Evolutionary conservation across 1,140 invertebrate genomes (phyloP).

Genomic region (Trigoniulus corallinus): DNA sequence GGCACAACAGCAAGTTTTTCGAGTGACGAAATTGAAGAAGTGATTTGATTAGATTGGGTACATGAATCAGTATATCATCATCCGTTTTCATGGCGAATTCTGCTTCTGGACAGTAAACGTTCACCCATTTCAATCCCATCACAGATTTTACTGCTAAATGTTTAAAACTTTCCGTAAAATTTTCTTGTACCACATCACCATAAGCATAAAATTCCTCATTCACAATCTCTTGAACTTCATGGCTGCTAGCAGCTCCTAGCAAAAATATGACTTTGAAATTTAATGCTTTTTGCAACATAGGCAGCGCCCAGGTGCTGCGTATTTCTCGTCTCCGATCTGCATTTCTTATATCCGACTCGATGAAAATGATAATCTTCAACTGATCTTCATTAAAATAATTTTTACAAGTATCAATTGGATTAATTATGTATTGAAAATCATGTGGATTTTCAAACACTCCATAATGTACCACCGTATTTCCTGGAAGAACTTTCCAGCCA

Average conservation of each 20-base stretch:
- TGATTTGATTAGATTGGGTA: conserved; percentile 16
- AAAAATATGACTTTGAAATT: conserved; percentile 17
- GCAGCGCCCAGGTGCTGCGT: conserved; percentile 17
- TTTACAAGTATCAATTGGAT: conserved; percentile 9
- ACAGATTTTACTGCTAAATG: conserved; percentile 30
- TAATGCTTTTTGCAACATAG: conserved; percentile 12
- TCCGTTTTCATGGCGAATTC: conserved; percentile 29
- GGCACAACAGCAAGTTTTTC: conserved; percentile 14
- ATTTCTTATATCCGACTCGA: conserved; percentile 13
- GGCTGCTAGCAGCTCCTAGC: conserved; percentile 7
- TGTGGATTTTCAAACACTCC: conserved; percentile 8
- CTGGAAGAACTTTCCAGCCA: conserved; percentile 4
- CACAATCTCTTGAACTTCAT: conserved; percentile 15
- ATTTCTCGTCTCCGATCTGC: conserved; percentile 12
- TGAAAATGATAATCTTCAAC: conserved; percentile 13
- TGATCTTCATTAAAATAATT: conserved; percentile 5
- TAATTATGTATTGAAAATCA: conserved; percentile 12
- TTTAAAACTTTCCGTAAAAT: conserved; percentile 26
- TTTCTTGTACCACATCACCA: conserved; percentile 28
- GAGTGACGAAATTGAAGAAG: not conserved
- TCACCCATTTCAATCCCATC: conserved; percentile 24
- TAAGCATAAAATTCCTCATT: conserved; percentile 21
- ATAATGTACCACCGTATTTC: conserved; percentile 12
- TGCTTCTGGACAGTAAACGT: conserved; percentile 19
- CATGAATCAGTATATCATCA: conserved; percentile 30